These are phyloP conservation scores for Telmatochromis sp. DNA, from an alignment of 2,113 vertebrate species.

Conservation along the genomic window DNA sequence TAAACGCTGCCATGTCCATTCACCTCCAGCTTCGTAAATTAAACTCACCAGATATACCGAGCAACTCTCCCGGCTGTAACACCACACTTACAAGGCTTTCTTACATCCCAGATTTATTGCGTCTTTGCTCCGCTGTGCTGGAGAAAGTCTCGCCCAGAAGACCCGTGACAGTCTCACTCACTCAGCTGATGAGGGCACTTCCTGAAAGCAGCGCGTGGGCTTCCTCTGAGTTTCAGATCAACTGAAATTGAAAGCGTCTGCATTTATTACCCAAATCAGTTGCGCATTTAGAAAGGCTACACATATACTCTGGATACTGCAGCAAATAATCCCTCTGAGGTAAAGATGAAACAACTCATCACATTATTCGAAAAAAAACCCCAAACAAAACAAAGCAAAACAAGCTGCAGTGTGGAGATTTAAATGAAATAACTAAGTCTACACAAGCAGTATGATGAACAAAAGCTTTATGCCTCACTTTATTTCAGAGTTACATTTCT, in stretches of 20 bases:
- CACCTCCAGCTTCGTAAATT: not conserved
- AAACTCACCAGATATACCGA: not conserved
- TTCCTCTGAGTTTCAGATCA: not conserved
- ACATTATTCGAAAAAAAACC: not conserved
- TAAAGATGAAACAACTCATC: not conserved
- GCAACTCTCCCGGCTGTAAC: not conserved
- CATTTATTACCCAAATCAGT: not conserved
- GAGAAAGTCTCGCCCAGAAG: not conserved
- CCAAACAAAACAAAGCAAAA: not conserved
- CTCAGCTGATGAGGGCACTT: conserved; percentile 40
- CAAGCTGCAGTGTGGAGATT: not conserved
- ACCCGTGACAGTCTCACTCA: not conserved
- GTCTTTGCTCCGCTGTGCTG: not conserved
- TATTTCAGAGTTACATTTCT: conserved; percentile 50
- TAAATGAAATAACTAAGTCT: not conserved
- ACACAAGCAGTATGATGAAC: not conserved
- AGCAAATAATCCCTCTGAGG: not conserved
- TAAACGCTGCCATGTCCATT: not conserved
- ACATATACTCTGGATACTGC: not conserved
- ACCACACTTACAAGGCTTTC: not conserved
- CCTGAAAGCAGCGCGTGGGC: conserved; percentile 13
- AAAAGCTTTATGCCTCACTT: conserved; percentile 38
- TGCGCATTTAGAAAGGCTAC: not conserved
- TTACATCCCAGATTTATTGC: not conserved
- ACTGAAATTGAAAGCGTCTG: not conserved